These are phyloP conservation scores for Podarcis raffonei DNA, from an alignment of 2,113 vertebrate species.

Conservation along the genomic window DNA sequence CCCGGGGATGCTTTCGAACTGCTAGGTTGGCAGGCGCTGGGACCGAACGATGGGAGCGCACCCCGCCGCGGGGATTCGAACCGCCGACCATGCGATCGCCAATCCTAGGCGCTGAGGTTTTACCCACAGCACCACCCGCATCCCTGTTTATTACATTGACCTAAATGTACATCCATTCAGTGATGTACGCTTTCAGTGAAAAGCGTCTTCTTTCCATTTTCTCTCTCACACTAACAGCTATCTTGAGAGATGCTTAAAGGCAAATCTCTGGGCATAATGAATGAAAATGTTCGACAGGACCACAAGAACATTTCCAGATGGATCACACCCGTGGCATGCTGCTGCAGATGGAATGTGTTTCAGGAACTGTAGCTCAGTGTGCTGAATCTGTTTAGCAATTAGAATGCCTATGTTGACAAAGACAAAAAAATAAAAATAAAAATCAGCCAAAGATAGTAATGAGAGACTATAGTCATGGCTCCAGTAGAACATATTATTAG, in stretches of 20 bases:
- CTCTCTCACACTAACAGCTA: neutral
- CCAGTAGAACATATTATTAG: conserved; percentile 17
- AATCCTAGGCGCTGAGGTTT: no score
- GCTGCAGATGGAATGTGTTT: neutral
- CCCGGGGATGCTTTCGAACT: no score
- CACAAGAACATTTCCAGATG: neutral
- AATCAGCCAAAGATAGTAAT: conserved; percentile 45
- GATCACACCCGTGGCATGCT: neutral
- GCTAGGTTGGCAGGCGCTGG: no score
- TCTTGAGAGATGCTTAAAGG: neutral
- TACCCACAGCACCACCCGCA: no score
- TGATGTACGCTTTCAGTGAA: neutral
- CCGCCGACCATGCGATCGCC: no score
- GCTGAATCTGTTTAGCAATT: conserved; percentile 41
- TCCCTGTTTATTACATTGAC: neutral
- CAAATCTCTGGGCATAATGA: neutral
- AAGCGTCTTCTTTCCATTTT: neutral
- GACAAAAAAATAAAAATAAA: neutral
- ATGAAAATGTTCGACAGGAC: neutral
- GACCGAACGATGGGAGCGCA: no score
- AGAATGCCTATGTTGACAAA: conserved; percentile 22
- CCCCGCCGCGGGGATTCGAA: no score
- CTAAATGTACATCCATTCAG: neutral
- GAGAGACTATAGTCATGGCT: conserved; percentile 39
- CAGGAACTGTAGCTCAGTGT: neutral